These are phyloP conservation scores for Nycticorax nycticorax DNA, from an alignment of 2,113 vertebrate species.

Conservation along the genomic window DNA sequence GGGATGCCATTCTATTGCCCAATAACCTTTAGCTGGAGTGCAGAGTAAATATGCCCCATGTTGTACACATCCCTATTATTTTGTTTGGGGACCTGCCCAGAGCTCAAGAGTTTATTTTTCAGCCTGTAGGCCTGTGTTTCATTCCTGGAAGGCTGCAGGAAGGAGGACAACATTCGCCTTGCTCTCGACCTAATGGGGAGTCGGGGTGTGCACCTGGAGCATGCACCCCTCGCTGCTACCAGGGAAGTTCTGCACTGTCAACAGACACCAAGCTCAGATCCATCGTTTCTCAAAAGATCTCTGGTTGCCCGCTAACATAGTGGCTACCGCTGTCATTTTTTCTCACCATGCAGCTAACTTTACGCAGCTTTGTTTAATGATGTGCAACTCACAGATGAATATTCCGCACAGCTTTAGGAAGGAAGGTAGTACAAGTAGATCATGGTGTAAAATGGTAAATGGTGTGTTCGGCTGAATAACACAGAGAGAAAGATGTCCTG, in stretches of 20 bases:
- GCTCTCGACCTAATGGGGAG: background rate
- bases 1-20: background rate
- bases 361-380: background rate
- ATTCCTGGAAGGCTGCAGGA: background rate
- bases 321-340: background rate
- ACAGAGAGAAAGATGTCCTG: background rate
- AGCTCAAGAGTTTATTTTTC: background rate
- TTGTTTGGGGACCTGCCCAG: background rate
- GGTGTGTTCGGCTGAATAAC: background rate
- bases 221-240: background rate
- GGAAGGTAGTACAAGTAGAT: background rate
- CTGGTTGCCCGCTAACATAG: fast-evolving
- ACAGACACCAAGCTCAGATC: background rate
- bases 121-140: background rate
- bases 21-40: background rate
- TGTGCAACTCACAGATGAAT: background rate
- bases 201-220: fast-evolving
- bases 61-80: background rate
- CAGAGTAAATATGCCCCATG: background rate
- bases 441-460: background rate
- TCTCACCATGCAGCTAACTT: background rate
- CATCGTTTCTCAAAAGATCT: background rate
- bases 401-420: background rate
- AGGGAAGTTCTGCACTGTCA: background rate
- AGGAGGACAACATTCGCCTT: background rate